Base-by-base conservation (phyloP, 2,797 vertebrate genomes). In the Gallinago stenura region DNA sequence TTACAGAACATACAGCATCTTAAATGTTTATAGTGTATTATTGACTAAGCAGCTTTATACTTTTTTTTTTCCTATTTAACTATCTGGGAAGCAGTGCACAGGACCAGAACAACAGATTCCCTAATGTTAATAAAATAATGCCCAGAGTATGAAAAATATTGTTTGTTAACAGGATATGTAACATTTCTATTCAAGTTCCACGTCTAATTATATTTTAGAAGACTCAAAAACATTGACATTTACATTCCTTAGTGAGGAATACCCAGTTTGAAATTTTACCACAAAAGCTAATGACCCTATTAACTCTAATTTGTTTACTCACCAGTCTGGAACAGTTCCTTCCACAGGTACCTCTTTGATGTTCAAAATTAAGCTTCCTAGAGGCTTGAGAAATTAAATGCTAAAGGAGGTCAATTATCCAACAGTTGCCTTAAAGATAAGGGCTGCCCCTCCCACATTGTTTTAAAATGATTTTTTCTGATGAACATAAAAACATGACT, bases 261-360 rank as follows among this genome's bases (percentile, higher is more conserved):
- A 97, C 85, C 75, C 89, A 93, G 95, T 96, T 95, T 97, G 97
- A 97, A 97, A 95, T 98, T 98, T 98, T 97, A 97, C 95, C 92
- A 96, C 94, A 96, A 97, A 97, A 97, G 96, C 97, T 98, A 98
- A 98, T 95, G 97, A 97, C 97, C 97, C 97, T 96, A 95, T 98
- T 98, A 98, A 97, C 97, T 97, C 96, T 97, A 97, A 98, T 98
- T 97, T 98, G 97, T 98, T 98, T 98, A 98, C 97, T 98, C 97
- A 98, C 96, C 90, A 97, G 97, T 97, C 97, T 98, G 98, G 98
- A 98, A 98, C 97, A 85, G 82, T 95, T 95, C 96, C 95, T 98
- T 98, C 97, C 95, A 98, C 97, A 98, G 97, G 98, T 98, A 97
- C 76, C 93, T 93, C 97, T 98, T 97, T 97, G 97, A 98, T 98